Evolutionary conservation across 2,888 invertebrate species (phyloP).

Genomic region (Napeogenes sylphis): DNA sequence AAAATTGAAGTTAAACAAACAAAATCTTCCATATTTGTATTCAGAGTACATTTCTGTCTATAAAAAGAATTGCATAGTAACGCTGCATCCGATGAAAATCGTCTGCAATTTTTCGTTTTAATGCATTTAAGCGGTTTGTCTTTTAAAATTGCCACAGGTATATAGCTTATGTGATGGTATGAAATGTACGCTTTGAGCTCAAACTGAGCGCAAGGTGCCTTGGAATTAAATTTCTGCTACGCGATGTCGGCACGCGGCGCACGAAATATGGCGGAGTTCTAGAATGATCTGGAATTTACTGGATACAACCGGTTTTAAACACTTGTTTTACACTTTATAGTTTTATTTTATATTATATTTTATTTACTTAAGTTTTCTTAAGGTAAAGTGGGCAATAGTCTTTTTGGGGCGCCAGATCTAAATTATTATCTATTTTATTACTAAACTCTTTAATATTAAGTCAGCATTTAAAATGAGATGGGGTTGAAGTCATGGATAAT

Average conservation of each 20-base stretch:
- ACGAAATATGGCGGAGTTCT: conserved; percentile 47
- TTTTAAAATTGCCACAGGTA: conserved; percentile 33
- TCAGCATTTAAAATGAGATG: too few relatives aligned
- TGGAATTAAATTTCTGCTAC: conserved; percentile 55
- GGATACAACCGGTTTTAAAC: conserved; percentile 37
- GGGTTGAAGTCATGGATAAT: too few relatives aligned
- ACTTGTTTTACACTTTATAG: conserved; percentile 19
- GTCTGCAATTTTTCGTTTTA: conserved; percentile 23
- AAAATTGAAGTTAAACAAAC: not conserved
- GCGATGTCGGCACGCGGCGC: conserved; percentile 45
- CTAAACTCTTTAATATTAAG: too few relatives aligned
- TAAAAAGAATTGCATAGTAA: conserved; percentile 1
- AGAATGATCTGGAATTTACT: conserved; percentile 44
- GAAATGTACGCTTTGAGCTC: conserved; percentile 41
- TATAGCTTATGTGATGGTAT: conserved; percentile 31
- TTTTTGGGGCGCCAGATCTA: too few relatives aligned
- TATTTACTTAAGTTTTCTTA: not conserved
- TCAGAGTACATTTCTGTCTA: not conserved
- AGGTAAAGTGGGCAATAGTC: not conserved
- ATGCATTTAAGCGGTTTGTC: conserved; percentile 34
- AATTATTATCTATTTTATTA: too few relatives aligned
- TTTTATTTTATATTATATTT: conserved; percentile 16
- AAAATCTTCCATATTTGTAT: not conserved
- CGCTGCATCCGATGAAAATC: conserved; percentile 22
- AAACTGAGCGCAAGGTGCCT: conserved; percentile 48